phyloP scores from a whole-genome alignment of 2,888 invertebrate species.

The Ametastegia equiseti region DNA sequence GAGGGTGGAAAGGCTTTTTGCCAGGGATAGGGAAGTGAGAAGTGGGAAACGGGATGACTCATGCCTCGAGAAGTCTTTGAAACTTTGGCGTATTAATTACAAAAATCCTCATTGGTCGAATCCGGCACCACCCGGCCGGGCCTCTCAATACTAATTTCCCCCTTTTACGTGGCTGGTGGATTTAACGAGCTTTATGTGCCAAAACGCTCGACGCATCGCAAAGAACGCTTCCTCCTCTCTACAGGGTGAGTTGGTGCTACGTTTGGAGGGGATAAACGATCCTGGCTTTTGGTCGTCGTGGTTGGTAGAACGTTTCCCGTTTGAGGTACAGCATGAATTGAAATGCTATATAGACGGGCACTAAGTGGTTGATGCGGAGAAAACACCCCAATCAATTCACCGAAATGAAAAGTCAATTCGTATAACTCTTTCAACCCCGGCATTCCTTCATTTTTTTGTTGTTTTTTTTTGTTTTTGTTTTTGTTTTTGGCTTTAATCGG shows the following conservation, averaged over 20 bases:
- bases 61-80: constrained; percentile 42
- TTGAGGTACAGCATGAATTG: constrained; percentile 38
- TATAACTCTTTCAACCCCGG: background rate
- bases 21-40: constrained; percentile 5
- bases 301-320: constrained; percentile 32
- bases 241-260: constrained; percentile 19
- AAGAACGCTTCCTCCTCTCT: constrained; percentile 46
- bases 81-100: constrained; percentile 45
- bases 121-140: constrained; percentile 33
- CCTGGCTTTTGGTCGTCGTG: constrained; percentile 27
- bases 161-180: constrained; percentile 44
- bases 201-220: constrained; percentile 63
- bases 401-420: constrained; percentile 9
- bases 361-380: constrained; percentile 16
- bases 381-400: constrained; percentile 26
- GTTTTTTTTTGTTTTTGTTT: too few species aligned
- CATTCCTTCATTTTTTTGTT: background rate
- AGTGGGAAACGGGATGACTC: constrained; percentile 42
- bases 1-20: background rate
- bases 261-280: constrained; percentile 31
- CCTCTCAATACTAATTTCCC: constrained; percentile 45
- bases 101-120: constrained; percentile 30
- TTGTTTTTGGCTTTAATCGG: too few species aligned
- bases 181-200: constrained; percentile 47
- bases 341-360: constrained; percentile 22